Evolutionary conservation across 2,888 invertebrate species (phyloP).

Genomic region (Oxytorus armatus): DNA sequence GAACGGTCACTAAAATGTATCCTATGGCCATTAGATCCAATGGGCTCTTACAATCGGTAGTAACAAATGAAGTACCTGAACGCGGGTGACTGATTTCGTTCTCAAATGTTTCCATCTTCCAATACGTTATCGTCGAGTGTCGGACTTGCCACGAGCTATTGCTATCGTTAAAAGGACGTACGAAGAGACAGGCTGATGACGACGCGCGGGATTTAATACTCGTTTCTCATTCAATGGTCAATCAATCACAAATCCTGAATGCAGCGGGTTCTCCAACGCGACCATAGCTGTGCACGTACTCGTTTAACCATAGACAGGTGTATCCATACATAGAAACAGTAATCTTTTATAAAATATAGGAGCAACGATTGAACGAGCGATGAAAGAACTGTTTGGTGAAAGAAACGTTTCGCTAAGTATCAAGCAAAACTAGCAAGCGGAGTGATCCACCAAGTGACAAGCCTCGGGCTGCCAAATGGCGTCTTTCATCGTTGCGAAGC

Average conservation of each 20-base stretch:
- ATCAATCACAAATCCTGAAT: conserved; percentile 1
- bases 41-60: background rate
- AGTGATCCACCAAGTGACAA: conserved; percentile 5
- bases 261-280: background rate
- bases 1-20: too few species aligned
- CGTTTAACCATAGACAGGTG: too few species aligned
- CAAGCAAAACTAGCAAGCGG: conserved; percentile 6
- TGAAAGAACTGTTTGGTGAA: conserved; percentile 53
- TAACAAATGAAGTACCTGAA: background rate
- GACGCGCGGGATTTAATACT: background rate
- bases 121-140: background rate
- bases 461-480: conserved; percentile 42
- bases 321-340: background rate
- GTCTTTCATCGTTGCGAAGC: conserved; percentile 53
- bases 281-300: background rate
- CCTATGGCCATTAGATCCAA: too few species aligned
- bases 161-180: conserved; percentile 3
- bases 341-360: background rate
- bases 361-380: conserved; percentile 53
- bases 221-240: conserved; percentile 6
- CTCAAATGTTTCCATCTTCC: background rate
- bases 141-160: background rate
- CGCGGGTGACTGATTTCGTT: background rate
- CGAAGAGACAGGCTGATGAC: background rate
- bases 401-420: conserved; percentile 36